Evolutionary conservation across 2,113 vertebrate species (phyloP).

Genomic region (Paradoxurus hermaphroditus): DNA sequence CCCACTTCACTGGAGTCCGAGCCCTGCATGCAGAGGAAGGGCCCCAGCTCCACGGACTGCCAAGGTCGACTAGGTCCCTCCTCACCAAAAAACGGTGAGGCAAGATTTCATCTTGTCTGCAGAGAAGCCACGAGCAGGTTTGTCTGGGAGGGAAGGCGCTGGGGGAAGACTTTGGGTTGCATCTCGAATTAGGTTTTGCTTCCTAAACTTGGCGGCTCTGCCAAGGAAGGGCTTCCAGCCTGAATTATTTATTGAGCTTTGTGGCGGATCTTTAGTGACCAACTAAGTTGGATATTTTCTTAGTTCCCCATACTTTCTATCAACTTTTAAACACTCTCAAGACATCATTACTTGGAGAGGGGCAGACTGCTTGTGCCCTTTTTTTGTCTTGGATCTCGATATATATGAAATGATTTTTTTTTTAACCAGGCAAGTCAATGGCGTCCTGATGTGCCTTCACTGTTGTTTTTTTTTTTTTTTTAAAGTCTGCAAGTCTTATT

Average conservation of each 20-base stretch:
- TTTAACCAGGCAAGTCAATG: slow-evolving; percentile 10
- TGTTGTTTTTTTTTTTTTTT: slow-evolving; percentile 19
- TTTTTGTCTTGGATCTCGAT: neutral
- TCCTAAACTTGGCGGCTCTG: neutral
- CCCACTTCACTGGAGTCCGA: slow-evolving; percentile 23
- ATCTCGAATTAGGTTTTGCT: slow-evolving; percentile 39
- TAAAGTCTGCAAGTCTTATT: neutral
- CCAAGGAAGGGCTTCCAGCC: neutral
- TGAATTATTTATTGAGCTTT: slow-evolving; percentile 42
- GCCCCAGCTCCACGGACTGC: slow-evolving; percentile 30
- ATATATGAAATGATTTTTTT: slow-evolving; percentile 22
- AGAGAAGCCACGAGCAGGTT: slow-evolving; percentile 63
- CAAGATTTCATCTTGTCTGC: slow-evolving; percentile 51
- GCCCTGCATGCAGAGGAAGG: neutral
- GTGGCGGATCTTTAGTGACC: neutral
- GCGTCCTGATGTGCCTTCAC: neutral
- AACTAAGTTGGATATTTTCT: neutral
- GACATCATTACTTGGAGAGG: neutral
- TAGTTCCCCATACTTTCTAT: neutral
- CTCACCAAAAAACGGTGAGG: slow-evolving; percentile 69
- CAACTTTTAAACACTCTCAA: neutral
- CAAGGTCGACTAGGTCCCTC: slow-evolving; percentile 33
- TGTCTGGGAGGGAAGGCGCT: slow-evolving; percentile 26
- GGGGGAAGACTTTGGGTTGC: neutral
- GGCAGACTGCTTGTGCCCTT: neutral